These are phyloP conservation scores for Alloplasta piceator DNA, from an alignment of 2,888 invertebrate genomes.

Conservation along the genomic window DNA sequence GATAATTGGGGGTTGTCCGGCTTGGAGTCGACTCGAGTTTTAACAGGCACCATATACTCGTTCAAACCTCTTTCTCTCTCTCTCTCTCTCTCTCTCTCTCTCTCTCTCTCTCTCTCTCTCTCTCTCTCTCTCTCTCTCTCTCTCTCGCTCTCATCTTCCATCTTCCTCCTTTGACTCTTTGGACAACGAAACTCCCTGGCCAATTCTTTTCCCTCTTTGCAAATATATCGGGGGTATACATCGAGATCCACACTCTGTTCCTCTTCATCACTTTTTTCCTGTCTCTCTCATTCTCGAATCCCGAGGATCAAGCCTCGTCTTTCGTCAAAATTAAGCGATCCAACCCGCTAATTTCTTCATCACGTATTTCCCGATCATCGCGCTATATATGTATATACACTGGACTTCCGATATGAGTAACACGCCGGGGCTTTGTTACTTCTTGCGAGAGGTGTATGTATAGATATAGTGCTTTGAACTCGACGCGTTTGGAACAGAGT, in stretches of 20 bases:
- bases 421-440: too few species aligned
- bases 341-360: slow-evolving; percentile 81
- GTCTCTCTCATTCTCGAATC: not conserved
- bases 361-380: slow-evolving; percentile 69
- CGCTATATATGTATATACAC: slow-evolving; percentile 12
- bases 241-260: slow-evolving; percentile 42
- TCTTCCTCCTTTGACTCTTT: slow-evolving; percentile 21
- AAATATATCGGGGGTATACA: slow-evolving; percentile 25
- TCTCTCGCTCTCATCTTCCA: slow-evolving; percentile 10
- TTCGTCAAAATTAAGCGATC: slow-evolving; percentile 82
- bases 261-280: not conserved
- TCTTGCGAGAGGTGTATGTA: too few species aligned
- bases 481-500: too few species aligned
- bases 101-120: slow-evolving; percentile 27
- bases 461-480: too few species aligned
- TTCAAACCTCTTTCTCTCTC: slow-evolving; percentile 18
- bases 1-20: slow-evolving; percentile 81
- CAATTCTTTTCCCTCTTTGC: slow-evolving; percentile 39
- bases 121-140: slow-evolving; percentile 35
- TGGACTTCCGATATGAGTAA: too few species aligned
- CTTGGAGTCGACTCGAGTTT: slow-evolving; percentile 56
- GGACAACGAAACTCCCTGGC: slow-evolving; percentile 33
- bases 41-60: slow-evolving; percentile 53
- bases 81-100: slow-evolving; percentile 33
- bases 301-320: slow-evolving; percentile 67